Evolutionary conservation across 1,140 invertebrate genomes (phyloP).

Genomic region (Brevipalpus yothersi): DNA sequence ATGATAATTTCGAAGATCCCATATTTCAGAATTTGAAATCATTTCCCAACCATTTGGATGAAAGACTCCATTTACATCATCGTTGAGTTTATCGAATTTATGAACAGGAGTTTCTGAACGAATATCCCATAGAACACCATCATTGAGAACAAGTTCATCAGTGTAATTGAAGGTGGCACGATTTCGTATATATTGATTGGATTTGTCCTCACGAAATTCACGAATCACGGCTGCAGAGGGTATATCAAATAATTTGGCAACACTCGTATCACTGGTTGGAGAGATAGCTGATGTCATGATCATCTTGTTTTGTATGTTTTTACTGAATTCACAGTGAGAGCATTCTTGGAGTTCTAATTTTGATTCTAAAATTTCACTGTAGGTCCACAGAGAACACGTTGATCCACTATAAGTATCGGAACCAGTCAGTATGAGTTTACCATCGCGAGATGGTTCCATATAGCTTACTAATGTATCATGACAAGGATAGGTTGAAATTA

Average conservation of each 20-base stretch:
- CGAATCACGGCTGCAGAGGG: slow-evolving; percentile 45
- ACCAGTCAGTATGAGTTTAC: slow-evolving; percentile 55
- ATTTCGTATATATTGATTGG: slow-evolving; percentile 81
- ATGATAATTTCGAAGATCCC: slow-evolving; percentile 87
- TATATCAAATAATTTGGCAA: slow-evolving; percentile 49
- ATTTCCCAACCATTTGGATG: slow-evolving; percentile 89
- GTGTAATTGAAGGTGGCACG: slow-evolving; percentile 74
- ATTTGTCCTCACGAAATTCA: slow-evolving; percentile 41
- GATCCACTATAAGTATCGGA: slow-evolving; percentile 47
- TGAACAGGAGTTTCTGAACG: slow-evolving; percentile 43
- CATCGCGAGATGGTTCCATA: slow-evolving; percentile 38
- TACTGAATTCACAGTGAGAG: slow-evolving; percentile 74
- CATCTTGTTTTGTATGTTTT: slow-evolving; percentile 52
- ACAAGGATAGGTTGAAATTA: slow-evolving; percentile 47
- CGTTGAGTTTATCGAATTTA: slow-evolving; percentile 93
- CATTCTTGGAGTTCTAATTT: slow-evolving; percentile 39
- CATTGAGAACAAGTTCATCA: slow-evolving; percentile 76
- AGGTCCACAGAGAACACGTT: slow-evolving; percentile 54
- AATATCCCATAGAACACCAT: slow-evolving; percentile 90
- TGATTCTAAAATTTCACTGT: slow-evolving; percentile 9
- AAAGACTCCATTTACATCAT: slow-evolving; percentile 78
- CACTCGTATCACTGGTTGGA: not conserved
- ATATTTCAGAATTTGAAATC: slow-evolving; percentile 39
- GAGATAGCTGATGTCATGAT: slow-evolving; percentile 26
- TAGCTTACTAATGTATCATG: slow-evolving; percentile 60